Conservation (phyloP, 2,888 invertebrate species). For the Hedya salicella region DNA sequence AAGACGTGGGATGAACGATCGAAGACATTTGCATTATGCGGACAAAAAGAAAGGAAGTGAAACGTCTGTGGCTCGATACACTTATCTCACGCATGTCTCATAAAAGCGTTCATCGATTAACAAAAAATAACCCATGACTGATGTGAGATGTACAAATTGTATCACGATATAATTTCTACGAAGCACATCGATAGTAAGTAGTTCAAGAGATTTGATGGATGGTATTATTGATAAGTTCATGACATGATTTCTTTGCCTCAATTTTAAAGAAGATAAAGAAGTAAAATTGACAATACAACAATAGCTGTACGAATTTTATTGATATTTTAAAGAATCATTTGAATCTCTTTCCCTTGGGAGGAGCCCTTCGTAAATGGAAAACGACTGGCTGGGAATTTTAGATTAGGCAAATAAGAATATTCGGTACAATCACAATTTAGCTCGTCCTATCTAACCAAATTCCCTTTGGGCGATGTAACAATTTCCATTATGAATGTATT, state of each 20-base stretch:
- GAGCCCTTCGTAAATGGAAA: slow-evolving; percentile 45
- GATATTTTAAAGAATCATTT: slow-evolving; percentile 41
- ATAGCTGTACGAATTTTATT: neutral
- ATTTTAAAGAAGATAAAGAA: neutral
- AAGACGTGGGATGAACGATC: slow-evolving; percentile 59
- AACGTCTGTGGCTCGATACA: slow-evolving; percentile 47
- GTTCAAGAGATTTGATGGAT: slow-evolving; percentile 7
- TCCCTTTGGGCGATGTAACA: slow-evolving; percentile 48
- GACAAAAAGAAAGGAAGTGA: slow-evolving; percentile 60
- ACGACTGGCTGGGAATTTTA: slow-evolving; percentile 54
- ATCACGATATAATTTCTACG: slow-evolving; percentile 46
- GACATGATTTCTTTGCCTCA: neutral
- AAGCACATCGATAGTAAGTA: slow-evolving; percentile 13
- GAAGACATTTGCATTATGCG: slow-evolving; percentile 58
- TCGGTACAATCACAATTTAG: slow-evolving; percentile 54
- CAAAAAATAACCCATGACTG: slow-evolving; percentile 60
- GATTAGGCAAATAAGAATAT: slow-evolving; percentile 56
- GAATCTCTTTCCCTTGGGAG: slow-evolving; percentile 28
- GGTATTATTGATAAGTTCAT: neutral
- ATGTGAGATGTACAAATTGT: slow-evolving; percentile 59
- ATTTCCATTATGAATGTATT: slow-evolving; percentile 48
- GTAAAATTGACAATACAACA: slow-evolving; percentile 2
- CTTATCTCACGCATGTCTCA: slow-evolving; percentile 62
- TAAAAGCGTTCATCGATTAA: slow-evolving; percentile 60
- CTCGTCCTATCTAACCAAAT: slow-evolving; percentile 46